phyloP scores from a whole-genome alignment of 2,797 vertebrate species.

The Enoplosus armatus region DNA sequence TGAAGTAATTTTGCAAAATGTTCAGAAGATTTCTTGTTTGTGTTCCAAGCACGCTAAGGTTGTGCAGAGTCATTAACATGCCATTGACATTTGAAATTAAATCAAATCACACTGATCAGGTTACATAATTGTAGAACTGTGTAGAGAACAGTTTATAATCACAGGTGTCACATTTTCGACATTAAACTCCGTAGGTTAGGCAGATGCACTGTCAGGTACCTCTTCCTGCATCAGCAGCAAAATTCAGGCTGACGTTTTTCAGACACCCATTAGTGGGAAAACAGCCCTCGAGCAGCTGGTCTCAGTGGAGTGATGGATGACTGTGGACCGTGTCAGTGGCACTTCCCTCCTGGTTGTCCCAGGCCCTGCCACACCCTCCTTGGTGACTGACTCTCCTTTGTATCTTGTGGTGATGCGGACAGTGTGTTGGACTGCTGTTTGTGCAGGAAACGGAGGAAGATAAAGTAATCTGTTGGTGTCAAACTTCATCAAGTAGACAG shows the following conservation, averaged over 20 bases:
- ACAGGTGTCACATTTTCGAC: conserved; percentile 27
- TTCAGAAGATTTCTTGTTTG: background rate
- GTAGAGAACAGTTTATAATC: background rate
- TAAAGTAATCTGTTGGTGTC: conserved; percentile 45
- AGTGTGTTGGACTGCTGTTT: conserved; percentile 39
- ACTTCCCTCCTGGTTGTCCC: conserved; percentile 60
- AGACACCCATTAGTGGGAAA: background rate
- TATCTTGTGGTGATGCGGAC: conserved; percentile 54
- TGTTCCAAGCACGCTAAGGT: background rate
- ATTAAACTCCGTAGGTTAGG: no score
- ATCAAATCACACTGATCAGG: background rate
- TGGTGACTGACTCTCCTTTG: conserved; percentile 66
- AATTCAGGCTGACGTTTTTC: conserved; percentile 4
- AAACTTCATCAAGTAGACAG: conserved; percentile 35
- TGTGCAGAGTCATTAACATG: conserved; percentile 13
- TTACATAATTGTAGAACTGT: background rate
- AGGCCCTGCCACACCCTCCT: conserved; percentile 79
- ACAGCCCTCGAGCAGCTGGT: conserved; percentile 35
- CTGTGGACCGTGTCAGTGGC: conserved; percentile 48
- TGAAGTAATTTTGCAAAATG: rapidly evolving
- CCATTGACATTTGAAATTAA: background rate
- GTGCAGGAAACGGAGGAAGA: conserved; percentile 51
- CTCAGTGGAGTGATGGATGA: conserved; percentile 47
- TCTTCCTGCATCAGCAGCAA: background rate
- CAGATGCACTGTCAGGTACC: background rate